Evolutionary conservation across 2,113 vertebrate species (phyloP), one percentile per base, ranked within the genome.

Genomic region (Protobothrops mucrosquamatus): DNA sequence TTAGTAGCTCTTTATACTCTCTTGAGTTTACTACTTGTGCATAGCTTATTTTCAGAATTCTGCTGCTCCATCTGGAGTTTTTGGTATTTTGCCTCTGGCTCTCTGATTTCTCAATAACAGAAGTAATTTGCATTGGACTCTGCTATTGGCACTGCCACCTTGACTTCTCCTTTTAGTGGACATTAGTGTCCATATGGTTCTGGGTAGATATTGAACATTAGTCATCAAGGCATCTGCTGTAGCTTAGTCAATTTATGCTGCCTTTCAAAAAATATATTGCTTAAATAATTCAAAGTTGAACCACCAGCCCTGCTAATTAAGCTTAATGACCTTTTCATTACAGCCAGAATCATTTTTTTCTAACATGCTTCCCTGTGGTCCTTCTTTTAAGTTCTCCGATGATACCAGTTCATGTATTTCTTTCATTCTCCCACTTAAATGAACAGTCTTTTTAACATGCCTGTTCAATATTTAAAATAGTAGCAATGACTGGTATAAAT

Each of bases 51-150:
- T 92, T 88, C 39, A 85, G 89, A 93, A 93, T 93, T 61, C 46
- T 86, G n/a, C 89, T 93, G 55, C 57, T 91, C 93, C 92, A 93
- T 94, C 93, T 94, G 93, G 89, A 95, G 74, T 43, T 87, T 48
- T 87, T 93, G 93, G 85, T 91, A 94, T 89, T 81, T 92, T 88
- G 54, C 85, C 55, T 86, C 92, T 92, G 92, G 39, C 81, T 93
- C 20, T 86, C 29, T 51, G 85, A 74, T 94, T 69, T 43, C 51
- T 85, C n/a, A 54, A 46, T 91, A 94, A 86, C 59, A 89, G 69
- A 91, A 93, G 64, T 81, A 88, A 91, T 93, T 94, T 95, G 93
- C 69, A 87, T 94, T 93, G 87, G 89, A 55, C 89, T 34, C 92
- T 93, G 89, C 90, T 56, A 39, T 24, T 91, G 92, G 91, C 91